phyloP scores from a whole-genome alignment of 2,888 invertebrate genomes.

The Bhutanitis thaidina region DNA sequence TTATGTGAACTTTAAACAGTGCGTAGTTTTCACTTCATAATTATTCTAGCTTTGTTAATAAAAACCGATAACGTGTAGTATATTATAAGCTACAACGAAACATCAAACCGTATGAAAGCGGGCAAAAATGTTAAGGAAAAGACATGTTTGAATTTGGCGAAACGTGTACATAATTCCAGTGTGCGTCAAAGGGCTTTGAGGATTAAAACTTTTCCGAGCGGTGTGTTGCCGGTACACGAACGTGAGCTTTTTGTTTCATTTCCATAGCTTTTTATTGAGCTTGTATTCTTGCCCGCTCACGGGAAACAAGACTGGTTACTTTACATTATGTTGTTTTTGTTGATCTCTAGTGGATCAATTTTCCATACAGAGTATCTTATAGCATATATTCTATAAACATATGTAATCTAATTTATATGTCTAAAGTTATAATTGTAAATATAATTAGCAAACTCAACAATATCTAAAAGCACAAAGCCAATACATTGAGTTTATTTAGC shows the following conservation, averaged over 20 bases:
- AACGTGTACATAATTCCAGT: not conserved
- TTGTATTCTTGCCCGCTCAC: not conserved
- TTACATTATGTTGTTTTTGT: not conserved
- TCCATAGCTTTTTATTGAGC: not conserved
- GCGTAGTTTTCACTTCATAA: too few relatives aligned
- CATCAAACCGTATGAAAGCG: not conserved
- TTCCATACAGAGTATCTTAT: not conserved
- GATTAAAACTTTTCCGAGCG: constrained; percentile 14
- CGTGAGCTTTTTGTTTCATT: not conserved
- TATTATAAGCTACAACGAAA: too few relatives aligned
- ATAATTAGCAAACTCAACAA: too few relatives aligned
- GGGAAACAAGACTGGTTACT: not conserved
- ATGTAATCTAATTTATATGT: too few relatives aligned
- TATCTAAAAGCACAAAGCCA: too few relatives aligned
- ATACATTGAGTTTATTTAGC: too few relatives aligned
- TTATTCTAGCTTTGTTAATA: too few relatives aligned
- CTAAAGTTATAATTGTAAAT: too few relatives aligned
- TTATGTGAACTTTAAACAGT: too few relatives aligned
- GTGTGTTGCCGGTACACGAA: not conserved
- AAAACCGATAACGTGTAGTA: too few relatives aligned
- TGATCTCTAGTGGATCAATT: not conserved
- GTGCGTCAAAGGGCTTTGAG: constrained; percentile 14
- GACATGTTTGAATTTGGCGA: not conserved
- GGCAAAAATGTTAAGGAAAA: not conserved
- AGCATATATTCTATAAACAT: too few relatives aligned